Evolutionary conservation across 2,113 vertebrate genomes (phyloP).

Genomic region (Gambusia holbrooki): DNA sequence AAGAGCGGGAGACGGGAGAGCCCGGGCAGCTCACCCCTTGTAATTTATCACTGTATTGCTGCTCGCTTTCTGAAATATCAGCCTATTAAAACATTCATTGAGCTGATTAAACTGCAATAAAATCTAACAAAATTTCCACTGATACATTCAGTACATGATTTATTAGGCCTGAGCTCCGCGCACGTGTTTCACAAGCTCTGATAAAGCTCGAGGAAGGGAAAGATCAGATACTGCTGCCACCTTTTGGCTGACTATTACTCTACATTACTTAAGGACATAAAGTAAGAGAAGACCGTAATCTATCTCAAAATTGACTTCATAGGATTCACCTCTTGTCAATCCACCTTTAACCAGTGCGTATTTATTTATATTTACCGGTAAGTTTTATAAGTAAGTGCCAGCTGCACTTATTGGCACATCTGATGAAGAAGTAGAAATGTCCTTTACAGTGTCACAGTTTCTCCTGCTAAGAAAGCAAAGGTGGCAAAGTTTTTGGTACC

Average conservation of each 20-base stretch:
- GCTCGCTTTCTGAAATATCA: constrained; percentile 74
- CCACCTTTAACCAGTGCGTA: neutral
- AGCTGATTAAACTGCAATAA: constrained; percentile 79
- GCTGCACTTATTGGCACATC: neutral
- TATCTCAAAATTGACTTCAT: neutral
- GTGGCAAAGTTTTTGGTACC: neutral
- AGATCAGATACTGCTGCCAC: constrained; percentile 64
- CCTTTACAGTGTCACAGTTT: neutral
- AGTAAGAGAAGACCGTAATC: neutral
- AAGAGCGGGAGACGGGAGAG: constrained; percentile 8
- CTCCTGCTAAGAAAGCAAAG: neutral
- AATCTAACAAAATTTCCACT: constrained; percentile 72
- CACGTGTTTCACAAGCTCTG: constrained; percentile 10
- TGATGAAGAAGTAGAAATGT: neutral
- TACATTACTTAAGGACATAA: neutral
- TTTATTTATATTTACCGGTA: neutral
- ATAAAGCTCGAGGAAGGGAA: constrained; percentile 23
- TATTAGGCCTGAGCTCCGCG: constrained; percentile 44
- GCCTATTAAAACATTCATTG: constrained; percentile 79
- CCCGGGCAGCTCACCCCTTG: constrained; percentile 16
- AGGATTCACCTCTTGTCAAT: neutral
- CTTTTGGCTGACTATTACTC: constrained; percentile 55
- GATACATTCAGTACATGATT: constrained; percentile 73
- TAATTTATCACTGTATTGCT: constrained; percentile 70
- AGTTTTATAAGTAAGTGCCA: neutral